Percentiles rank a stretch among this genome's conserved stretches.
phyloP scores from a whole-genome alignment of 1,140 invertebrate genomes.

The Meloidogyne chitwoodi region DNA sequence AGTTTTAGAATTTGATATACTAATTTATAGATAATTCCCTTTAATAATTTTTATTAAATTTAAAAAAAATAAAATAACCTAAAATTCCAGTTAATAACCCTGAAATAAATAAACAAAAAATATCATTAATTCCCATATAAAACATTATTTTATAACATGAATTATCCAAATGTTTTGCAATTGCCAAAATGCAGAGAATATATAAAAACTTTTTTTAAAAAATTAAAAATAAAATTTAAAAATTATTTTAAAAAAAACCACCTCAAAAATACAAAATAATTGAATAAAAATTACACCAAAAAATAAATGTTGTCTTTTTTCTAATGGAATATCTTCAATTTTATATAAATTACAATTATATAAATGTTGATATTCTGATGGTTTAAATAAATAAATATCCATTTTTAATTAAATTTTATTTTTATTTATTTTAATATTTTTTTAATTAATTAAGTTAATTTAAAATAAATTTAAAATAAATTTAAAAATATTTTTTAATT shows the following conservation, averaged over 20 bases:
- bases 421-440: too few relatives aligned
- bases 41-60: too few relatives aligned
- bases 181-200: constrained; percentile 5
- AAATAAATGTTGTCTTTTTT: constrained; percentile 26
- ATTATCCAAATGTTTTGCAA: constrained; percentile 7
- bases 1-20: too few relatives aligned
- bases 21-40: too few relatives aligned
- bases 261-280: constrained; percentile 9
- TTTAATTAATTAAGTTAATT: too few relatives aligned
- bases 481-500: too few relatives aligned
- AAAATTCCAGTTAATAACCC: constrained; percentile 13
- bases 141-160: constrained; percentile 13
- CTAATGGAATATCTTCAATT: constrained; percentile 22
- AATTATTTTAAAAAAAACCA: background rate
- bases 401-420: background rate
- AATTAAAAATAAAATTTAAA: background rate
- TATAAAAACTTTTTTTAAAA: constrained; percentile 3
- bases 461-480: too few relatives aligned
- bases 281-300: constrained; percentile 28
- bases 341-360: constrained; percentile 40
- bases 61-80: background rate
- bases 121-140: constrained; percentile 17
- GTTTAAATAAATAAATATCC: constrained; percentile 27
- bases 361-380: constrained; percentile 18
- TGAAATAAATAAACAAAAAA: constrained; percentile 6